phyloP scores from a whole-genome alignment of 2,888 invertebrate species.

The Diabrotica balteata region DNA sequence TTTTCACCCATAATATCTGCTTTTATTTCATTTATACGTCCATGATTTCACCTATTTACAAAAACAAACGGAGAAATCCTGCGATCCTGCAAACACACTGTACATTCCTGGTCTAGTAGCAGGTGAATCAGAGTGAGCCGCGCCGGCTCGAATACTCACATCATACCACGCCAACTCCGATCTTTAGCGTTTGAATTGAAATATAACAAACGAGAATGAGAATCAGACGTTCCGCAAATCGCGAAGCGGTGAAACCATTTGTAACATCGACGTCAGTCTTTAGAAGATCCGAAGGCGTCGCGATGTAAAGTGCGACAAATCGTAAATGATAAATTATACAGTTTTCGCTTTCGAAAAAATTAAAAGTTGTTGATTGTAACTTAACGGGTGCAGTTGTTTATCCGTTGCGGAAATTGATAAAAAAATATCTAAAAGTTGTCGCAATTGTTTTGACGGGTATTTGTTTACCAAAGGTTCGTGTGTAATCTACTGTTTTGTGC shows the following conservation, averaged over 20 bases:
- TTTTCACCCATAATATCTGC: too few relatives aligned
- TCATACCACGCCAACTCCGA: slow-evolving; percentile 10
- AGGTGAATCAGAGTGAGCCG: slow-evolving; percentile 62
- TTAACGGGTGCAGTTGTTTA: not conserved
- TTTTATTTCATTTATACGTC: too few relatives aligned
- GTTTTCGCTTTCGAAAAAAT: too few relatives aligned
- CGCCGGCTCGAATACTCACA: slow-evolving; percentile 10
- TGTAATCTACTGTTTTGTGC: slow-evolving; percentile 18
- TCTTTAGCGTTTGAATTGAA: slow-evolving; percentile 5
- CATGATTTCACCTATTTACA: too few relatives aligned
- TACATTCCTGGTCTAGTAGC: slow-evolving; percentile 64
- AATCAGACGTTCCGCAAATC: slow-evolving; percentile 54
- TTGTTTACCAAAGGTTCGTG: slow-evolving; percentile 31
- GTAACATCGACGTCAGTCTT: not conserved
- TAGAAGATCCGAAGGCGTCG: not conserved
- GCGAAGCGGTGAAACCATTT: slow-evolving; percentile 29
- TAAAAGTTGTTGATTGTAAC: not conserved
- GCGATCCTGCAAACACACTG: slow-evolving; percentile 49
- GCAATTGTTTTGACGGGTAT: slow-evolving; percentile 30
- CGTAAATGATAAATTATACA: not conserved
- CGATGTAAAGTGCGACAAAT: slow-evolving; percentile 8
- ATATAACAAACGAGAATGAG: slow-evolving; percentile 30
- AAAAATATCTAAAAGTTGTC: not conserved
- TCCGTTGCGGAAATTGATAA: slow-evolving; percentile 6
- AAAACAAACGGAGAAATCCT: too few relatives aligned